phyloP scores from a whole-genome alignment of 37 sponge, comb jelly and placozoan genomes.

The Ephydatia muelleri region DNA sequence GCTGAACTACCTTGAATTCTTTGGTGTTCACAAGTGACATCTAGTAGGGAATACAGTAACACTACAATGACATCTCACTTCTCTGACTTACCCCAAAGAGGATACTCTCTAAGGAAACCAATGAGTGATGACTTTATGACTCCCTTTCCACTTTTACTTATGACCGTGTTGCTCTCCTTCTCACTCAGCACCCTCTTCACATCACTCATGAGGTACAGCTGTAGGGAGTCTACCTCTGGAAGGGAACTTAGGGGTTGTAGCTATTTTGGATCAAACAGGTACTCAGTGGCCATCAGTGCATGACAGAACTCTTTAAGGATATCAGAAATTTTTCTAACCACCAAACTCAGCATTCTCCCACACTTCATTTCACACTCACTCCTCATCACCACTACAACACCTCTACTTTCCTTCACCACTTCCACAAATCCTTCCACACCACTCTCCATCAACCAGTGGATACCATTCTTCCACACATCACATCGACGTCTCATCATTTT shows the following conservation, averaged over 20 bases:
- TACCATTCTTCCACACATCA: constrained; percentile 46
- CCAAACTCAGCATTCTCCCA: not conserved
- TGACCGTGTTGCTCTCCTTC: constrained; percentile 1
- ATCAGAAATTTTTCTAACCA: constrained; percentile 20
- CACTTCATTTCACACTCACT: constrained; percentile 30
- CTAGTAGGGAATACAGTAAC: no score
- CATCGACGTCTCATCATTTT: constrained; percentile 8
- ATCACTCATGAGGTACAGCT: constrained; percentile 15
- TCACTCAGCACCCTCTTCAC: constrained; percentile 4
- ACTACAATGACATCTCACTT: no score
- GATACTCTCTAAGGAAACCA: not conserved
- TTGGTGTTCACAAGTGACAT: no score
- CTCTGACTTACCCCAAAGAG: not conserved
- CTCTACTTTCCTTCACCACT: constrained; percentile 16
- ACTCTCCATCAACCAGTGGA: constrained; percentile 36
- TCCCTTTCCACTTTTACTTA: not conserved
- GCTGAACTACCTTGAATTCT: no score
- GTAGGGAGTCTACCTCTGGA: not conserved
- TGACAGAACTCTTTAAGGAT: constrained; percentile 20
- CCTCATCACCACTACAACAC: constrained; percentile 24
- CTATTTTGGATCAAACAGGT: constrained; percentile 17
- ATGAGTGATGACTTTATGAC: not conserved
- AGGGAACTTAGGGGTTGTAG: not conserved
- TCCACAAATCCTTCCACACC: constrained; percentile 45
- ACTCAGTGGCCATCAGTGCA: not conserved